These are phyloP conservation scores for Panurus biarmicus DNA, from an alignment of 2,113 vertebrate genomes.

Conservation along the genomic window DNA sequence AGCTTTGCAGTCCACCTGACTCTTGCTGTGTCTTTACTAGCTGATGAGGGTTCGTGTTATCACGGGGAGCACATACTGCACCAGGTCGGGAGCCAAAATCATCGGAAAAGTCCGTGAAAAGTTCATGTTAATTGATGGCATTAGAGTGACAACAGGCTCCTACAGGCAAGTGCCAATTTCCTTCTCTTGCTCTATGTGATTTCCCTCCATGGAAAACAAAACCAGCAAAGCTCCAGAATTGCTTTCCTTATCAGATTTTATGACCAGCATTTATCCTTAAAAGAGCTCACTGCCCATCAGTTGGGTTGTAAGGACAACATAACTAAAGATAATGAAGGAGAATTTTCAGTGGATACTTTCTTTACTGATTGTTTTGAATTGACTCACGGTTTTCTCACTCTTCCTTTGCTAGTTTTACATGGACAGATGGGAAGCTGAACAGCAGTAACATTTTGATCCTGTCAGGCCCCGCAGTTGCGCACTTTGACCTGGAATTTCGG, in stretches of 20 bases:
- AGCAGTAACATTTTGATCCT: constrained; percentile 93
- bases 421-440: constrained; percentile 92
- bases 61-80: constrained; percentile 85
- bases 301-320: not conserved
- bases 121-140: constrained; percentile 91
- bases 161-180: constrained; percentile 80
- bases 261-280: not conserved
- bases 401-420: constrained; percentile 80
- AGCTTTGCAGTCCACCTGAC: not conserved
- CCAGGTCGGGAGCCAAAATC: constrained; percentile 86
- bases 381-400: not conserved
- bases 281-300: not conserved
- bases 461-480: constrained; percentile 86
- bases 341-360: not conserved
- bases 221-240: not conserved
- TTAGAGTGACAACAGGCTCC: constrained; percentile 88
- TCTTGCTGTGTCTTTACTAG: constrained; percentile 49
- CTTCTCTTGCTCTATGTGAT: not conserved
- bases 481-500: constrained; percentile 90
- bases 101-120: constrained; percentile 87
- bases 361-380: not conserved
- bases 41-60: constrained; percentile 84
- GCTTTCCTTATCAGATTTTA: not conserved
- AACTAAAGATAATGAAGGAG: not conserved
- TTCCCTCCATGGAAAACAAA: not conserved